phyloP scores from a whole-genome alignment of 2,113 vertebrate species.

The Hystrix cristata region DNA sequence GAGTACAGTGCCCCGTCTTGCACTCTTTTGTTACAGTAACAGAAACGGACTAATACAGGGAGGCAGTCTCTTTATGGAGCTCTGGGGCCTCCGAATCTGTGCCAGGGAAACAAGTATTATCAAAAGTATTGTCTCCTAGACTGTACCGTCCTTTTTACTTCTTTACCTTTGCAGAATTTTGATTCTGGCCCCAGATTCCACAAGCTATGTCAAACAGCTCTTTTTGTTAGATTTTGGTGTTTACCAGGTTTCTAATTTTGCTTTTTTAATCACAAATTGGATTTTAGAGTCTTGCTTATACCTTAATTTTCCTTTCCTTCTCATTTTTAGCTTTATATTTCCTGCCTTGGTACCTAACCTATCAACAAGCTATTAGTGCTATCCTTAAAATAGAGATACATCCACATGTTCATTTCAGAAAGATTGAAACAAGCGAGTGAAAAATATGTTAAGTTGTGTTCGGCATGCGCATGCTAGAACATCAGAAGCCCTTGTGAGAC shows the following conservation, averaged over 20 bases:
- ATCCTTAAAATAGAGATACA: neutral
- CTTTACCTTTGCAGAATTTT: neutral
- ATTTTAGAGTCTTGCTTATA: neutral
- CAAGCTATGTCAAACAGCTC: neutral
- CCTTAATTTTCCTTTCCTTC: neutral
- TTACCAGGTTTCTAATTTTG: neutral
- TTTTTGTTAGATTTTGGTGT: neutral
- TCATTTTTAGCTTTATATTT: constrained; percentile 8
- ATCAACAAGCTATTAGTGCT: neutral
- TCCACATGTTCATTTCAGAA: neutral
- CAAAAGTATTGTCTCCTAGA: neutral
- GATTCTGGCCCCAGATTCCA: neutral
- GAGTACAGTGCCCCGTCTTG: neutral
- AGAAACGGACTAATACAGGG: neutral
- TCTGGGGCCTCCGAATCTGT: neutral
- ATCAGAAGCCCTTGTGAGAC: neutral
- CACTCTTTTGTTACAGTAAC: neutral
- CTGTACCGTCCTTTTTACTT: neutral
- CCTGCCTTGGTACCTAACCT: neutral
- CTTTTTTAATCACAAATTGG: neutral
- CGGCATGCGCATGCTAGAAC: neutral
- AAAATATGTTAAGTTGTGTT: neutral
- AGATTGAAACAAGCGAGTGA: neutral
- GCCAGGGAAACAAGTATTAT: neutral
- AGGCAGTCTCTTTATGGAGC: neutral